Evolutionary conservation across 35 echinoderm and acorn worm genomes (phyloP).

Genomic region (Heliocidaris erythrogramma): DNA sequence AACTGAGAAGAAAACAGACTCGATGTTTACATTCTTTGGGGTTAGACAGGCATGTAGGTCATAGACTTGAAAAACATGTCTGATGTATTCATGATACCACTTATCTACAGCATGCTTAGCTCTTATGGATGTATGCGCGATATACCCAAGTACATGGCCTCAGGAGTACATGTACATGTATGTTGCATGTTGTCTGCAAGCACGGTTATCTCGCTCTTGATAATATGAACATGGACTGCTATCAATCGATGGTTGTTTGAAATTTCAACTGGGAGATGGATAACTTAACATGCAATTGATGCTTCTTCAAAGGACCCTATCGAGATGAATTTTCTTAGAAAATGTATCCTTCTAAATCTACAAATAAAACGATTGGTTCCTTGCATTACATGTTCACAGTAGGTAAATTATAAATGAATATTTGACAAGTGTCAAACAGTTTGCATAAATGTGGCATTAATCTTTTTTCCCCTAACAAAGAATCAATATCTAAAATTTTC

Average conservation of each 20-base stretch:
- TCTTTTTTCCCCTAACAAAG: no score
- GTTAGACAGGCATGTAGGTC: slow-evolving; percentile 39
- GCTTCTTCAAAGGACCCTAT: no score
- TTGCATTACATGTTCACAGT: no score
- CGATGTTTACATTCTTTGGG: slow-evolving; percentile 51
- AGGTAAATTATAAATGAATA: no score
- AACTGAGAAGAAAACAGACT: slow-evolving; percentile 26
- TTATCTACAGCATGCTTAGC: not conserved
- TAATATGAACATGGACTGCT: not conserved
- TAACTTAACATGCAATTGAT: no score
- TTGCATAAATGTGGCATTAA: no score
- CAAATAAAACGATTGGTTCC: no score
- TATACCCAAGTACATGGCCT: not conserved
- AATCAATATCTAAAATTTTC: no score
- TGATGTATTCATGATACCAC: slow-evolving; percentile 20
- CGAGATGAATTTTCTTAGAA: no score
- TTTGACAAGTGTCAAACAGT: no score
- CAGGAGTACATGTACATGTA: not conserved
- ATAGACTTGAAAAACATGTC: slow-evolving; percentile 41
- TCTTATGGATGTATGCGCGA: not conserved
- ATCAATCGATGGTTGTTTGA: not conserved
- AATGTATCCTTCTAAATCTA: no score
- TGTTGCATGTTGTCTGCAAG: not conserved
- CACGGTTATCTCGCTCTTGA: not conserved
- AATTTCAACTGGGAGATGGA: not conserved